Conservation (phyloP, 2,797 vertebrate species). For the Tamandua tetradactyla region DNA sequence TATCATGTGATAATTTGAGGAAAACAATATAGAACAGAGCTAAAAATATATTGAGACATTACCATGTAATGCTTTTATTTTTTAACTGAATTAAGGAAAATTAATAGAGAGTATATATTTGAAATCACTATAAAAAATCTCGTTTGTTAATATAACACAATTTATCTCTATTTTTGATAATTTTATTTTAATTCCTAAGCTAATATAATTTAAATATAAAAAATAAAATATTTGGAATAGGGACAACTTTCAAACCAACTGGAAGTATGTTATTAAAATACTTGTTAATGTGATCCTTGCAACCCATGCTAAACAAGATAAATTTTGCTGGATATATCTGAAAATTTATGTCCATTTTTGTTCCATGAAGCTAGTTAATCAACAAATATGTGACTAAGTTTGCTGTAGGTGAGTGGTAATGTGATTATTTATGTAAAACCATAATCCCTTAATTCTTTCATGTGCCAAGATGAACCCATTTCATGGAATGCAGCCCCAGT, state of each 20-base stretch:
- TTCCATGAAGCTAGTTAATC: not conserved
- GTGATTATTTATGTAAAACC: constrained; percentile 31
- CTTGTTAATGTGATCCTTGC: not conserved
- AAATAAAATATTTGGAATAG: not conserved
- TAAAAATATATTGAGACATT: not conserved
- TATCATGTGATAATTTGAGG: not conserved
- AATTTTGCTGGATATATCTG: not conserved
- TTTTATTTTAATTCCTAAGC: not conserved
- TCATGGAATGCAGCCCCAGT: not conserved
- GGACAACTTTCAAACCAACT: not conserved
- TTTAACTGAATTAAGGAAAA: not conserved
- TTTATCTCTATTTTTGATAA: not conserved
- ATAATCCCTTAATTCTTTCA: constrained; percentile 30
- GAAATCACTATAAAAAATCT: not conserved
- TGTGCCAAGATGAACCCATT: not conserved
- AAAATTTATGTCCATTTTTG: not conserved
- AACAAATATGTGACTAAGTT: not conserved
- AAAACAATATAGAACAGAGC: not conserved
- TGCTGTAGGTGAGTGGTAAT: not conserved
- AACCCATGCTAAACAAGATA: not conserved
- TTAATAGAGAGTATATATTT: not conserved
- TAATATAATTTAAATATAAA: not conserved
- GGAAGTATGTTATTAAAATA: not conserved
- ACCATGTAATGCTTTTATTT: not conserved
- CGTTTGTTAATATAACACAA: not conserved